Percentiles rank a stretch among this genome's conserved stretches.
phyloP scores from a whole-genome alignment of 2,113 vertebrate species.

The Marmota monax region DNA sequence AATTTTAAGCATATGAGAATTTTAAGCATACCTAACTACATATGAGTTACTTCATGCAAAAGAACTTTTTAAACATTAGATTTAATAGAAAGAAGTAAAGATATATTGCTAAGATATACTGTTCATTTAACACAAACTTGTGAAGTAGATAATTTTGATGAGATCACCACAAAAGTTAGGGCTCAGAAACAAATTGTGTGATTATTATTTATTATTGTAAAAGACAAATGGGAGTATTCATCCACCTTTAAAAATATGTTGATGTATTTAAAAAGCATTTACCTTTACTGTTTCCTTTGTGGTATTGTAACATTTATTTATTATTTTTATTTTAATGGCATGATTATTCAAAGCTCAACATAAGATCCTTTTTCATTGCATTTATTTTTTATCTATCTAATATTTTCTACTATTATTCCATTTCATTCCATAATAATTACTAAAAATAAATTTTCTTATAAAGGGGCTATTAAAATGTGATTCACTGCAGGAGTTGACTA shows the following conservation, averaged over 20 bases:
- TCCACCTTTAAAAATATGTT: neutral
- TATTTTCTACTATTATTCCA: neutral
- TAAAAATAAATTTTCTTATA: neutral
- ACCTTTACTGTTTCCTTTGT: neutral
- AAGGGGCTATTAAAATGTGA: neutral
- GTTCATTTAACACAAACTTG: neutral
- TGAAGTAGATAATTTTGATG: slow-evolving; percentile 1
- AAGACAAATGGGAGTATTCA: neutral
- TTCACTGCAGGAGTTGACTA: neutral
- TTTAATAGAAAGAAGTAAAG: slow-evolving; percentile 7
- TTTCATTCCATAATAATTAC: slow-evolving; percentile 29
- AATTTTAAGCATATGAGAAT: slow-evolving; percentile 12
- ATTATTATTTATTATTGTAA: neutral
- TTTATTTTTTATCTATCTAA: neutral
- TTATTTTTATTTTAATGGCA: neutral
- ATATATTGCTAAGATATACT: neutral
- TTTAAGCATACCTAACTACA: neutral
- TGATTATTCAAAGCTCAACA: neutral
- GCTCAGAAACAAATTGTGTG: neutral
- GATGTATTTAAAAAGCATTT: slow-evolving; percentile 3
- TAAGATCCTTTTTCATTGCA: neutral
- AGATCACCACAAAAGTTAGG: neutral
- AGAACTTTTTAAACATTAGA: neutral
- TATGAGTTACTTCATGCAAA: neutral
- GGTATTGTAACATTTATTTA: neutral